Evolutionary conservation across 92 coral and sea anemone genomes (phyloP).

Genomic region (Palythoa heliodiscus): DNA sequence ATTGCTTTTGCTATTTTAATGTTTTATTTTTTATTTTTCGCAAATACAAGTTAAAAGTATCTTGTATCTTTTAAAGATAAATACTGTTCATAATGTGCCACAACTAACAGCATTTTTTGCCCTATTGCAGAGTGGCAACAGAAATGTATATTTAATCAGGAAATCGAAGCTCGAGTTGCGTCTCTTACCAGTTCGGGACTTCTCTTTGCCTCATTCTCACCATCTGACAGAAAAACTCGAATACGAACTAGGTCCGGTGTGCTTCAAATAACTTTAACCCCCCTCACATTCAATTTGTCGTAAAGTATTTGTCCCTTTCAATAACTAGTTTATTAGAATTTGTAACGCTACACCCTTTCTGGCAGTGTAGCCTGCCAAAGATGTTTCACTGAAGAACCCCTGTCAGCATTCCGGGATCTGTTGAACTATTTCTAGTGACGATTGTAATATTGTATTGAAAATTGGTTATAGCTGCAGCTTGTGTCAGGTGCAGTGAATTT

Average conservation of each 20-base stretch:
- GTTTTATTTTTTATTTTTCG: too few relatives aligned
- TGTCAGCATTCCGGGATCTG: background rate
- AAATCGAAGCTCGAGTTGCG: slow-evolving; percentile 57
- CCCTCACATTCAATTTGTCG: background rate
- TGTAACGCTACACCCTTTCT: background rate
- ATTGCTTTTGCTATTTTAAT: too few relatives aligned
- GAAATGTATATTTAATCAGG: slow-evolving; percentile 61
- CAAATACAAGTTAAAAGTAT: too few relatives aligned
- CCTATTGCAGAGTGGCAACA: slow-evolving; percentile 63
- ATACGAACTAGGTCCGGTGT: slow-evolving; percentile 79
- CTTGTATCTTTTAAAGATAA: too few relatives aligned
- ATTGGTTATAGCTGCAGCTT: background rate
- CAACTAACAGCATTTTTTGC: background rate
- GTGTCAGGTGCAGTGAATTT: background rate
- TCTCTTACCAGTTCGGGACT: slow-evolving; percentile 72
- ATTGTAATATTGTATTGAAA: slow-evolving; percentile 1
- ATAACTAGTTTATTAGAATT: slow-evolving; percentile 30
- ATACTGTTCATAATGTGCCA: background rate
- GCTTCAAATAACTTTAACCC: slow-evolving; percentile 60
- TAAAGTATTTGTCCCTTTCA: slow-evolving; percentile 15
- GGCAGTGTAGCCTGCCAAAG: slow-evolving; percentile 9
- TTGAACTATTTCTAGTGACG: background rate
- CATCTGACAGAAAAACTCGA: slow-evolving; percentile 61
- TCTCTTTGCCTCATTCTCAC: slow-evolving; percentile 57
- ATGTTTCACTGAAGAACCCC: background rate